These are phyloP conservation scores for Euschistus heros DNA, from an alignment of 1,140 invertebrate genomes.

Conservation along the genomic window DNA sequence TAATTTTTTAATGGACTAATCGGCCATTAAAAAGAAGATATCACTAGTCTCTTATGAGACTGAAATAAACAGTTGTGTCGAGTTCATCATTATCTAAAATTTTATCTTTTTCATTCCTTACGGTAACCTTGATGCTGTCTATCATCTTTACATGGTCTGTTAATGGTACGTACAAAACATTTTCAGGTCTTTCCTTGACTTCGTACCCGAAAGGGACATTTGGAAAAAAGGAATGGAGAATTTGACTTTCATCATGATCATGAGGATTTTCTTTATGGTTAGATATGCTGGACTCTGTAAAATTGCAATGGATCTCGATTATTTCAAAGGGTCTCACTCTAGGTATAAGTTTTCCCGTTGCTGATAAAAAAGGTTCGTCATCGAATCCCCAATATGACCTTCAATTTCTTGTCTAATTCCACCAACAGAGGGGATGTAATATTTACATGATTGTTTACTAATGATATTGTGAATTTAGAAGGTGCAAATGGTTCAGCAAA, in stretches of 20 bases:
- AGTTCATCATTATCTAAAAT: background rate
- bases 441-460: background rate
- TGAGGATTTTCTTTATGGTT: background rate
- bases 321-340: background rate
- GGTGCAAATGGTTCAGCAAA: background rate
- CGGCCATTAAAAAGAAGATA: background rate
- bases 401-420: background rate
- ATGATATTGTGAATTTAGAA: background rate
- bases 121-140: background rate
- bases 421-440: background rate
- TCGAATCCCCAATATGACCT: background rate
- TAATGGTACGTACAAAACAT: background rate
- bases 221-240: background rate
- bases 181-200: background rate
- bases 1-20: background rate
- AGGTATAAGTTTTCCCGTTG: background rate
- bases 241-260: background rate
- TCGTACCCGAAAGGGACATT: background rate
- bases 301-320: too few species aligned
- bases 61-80: background rate
- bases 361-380: background rate
- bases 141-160: too few species aligned
- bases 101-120: background rate
- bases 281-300: background rate
- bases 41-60: background rate